Evolutionary conservation across 2,888 invertebrate genomes (phyloP), one percentile per base, ranked within the genome.

Genomic region (Calliphora vomitoria): DNA sequence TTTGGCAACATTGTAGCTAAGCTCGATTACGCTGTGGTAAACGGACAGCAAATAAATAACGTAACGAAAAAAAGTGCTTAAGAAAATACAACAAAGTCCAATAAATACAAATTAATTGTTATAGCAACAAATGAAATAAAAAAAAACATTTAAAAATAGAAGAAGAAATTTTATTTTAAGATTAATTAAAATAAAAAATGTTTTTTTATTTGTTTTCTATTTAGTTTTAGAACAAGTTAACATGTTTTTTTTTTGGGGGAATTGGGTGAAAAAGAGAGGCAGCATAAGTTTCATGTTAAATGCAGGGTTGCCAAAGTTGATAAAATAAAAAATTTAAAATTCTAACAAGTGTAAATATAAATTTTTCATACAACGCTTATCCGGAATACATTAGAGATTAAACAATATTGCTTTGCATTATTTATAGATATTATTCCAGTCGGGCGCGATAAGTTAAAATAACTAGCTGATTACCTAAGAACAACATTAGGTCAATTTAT

Each of bases 1-100:
- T 91, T 90, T 88, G 81, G 90, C 91, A 90, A 91, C 91, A 91
- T 90, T 91, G 91, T 91, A 86, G 86, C 69, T 75, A 20, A 13
- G n/a, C 41, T 82, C 6, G 20, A 64, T 71, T 53, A 71, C 35
- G 31, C 13, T 47, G 41, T 74, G 38, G 64, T 50, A 72, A 64
- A 41, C 2, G 58, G 41, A 1, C 15, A 11, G 38, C 44, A 38
- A 41, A 20, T 60, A 55, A 31, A 86, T 60, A 38, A 58, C 20
- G 66, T 47, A 58, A 50, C 31, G 13, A 58, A 10, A 58, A n/a
- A 1, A 68, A 47, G 15, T 8, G 8, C 15, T 38, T 35, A 58
- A 13, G n/a, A 71, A 71, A 68, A 25, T 1, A 58, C 75, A 18
- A 80, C 38, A 80, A 60, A 35, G 15, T 31, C 3, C 20, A 58